A percentile compares a stretch with the other conserved stretches of the same genome.
Evolutionary conservation across 2,888 invertebrate genomes (phyloP).

Genomic region (Stenoptilia bipunctidactyla): DNA sequence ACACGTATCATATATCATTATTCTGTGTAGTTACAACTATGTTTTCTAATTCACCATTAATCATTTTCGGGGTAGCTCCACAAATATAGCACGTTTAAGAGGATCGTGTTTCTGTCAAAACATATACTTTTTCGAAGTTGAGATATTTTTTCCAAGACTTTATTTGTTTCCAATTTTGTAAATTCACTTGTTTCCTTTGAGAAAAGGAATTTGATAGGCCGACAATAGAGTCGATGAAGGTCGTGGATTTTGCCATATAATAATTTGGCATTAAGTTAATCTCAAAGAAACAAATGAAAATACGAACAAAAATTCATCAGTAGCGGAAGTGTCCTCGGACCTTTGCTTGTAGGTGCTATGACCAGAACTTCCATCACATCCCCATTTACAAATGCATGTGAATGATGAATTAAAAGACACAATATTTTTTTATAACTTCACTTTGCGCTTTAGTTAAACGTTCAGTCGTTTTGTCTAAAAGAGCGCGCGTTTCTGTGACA

Average conservation of each 20-base stretch:
- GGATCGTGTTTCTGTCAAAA: constrained; percentile 8
- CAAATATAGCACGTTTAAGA: constrained; percentile 3
- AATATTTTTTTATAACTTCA: constrained; percentile 3
- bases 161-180: constrained; percentile 10
- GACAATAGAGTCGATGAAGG: constrained; percentile 14
- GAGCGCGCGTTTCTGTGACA: constrained; percentile 4
- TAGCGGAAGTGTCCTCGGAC: constrained; percentile 6
- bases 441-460: constrained; percentile 4
- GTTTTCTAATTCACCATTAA: constrained; percentile 4
- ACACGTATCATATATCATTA: too few species aligned
- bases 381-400: too few species aligned
- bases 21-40: too few species aligned
- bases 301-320: constrained; percentile 8
- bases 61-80: too few species aligned
- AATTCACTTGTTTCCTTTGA: constrained; percentile 13
- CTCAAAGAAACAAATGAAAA: not conserved
- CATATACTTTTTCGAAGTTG: constrained; percentile 13
- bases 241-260: constrained; percentile 8
- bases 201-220: constrained; percentile 15
- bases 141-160: constrained; percentile 10
- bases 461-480: constrained; percentile 8
- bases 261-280: not conserved
- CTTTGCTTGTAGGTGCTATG: too few species aligned
- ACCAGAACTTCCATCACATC: too few species aligned
- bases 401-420: constrained; percentile 11